phyloP scores from a whole-genome alignment of 2,888 invertebrate species.

The Eucera pruinosa region DNA sequence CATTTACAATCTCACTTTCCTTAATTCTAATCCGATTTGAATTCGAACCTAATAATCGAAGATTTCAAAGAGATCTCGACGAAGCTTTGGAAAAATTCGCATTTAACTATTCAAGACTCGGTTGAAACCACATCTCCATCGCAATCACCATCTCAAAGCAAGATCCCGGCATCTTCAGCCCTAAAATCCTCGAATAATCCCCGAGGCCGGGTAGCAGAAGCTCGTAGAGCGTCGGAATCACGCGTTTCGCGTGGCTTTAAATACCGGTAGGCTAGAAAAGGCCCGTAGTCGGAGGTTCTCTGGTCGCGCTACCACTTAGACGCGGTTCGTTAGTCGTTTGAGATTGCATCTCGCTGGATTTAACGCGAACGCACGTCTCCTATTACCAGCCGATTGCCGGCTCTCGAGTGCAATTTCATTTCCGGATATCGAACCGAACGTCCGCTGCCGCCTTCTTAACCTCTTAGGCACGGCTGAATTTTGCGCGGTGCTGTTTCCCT shows the following conservation, averaged over 20 bases:
- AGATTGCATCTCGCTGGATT: constrained; percentile 63
- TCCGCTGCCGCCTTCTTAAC: too few relatives aligned
- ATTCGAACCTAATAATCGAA: too few relatives aligned
- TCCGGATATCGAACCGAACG: too few relatives aligned
- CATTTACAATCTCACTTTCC: too few relatives aligned
- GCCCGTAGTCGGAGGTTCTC: constrained; percentile 45
- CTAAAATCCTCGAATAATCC: background rate
- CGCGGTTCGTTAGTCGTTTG: constrained; percentile 71
- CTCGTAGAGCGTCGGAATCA: background rate
- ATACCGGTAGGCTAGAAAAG: background rate
- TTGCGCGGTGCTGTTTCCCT: too few relatives aligned
- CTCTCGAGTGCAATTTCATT: constrained; percentile 60
- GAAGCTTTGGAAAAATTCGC: background rate
- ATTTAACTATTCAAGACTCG: background rate
- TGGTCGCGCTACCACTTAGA: constrained; percentile 71
- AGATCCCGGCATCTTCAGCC: background rate
- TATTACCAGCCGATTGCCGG: constrained; percentile 61
- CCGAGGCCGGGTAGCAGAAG: background rate
- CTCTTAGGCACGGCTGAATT: too few relatives aligned
- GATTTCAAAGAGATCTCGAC: too few relatives aligned
- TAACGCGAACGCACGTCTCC: constrained; percentile 52
- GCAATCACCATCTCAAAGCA: constrained; percentile 3
- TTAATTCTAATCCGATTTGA: too few relatives aligned
- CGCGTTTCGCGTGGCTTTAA: background rate
- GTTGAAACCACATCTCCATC: constrained; percentile 2